Evolutionary conservation across 1,140 invertebrate genomes (phyloP), one percentile per base, ranked within the genome.

Genomic region (Bombus affinis): DNA sequence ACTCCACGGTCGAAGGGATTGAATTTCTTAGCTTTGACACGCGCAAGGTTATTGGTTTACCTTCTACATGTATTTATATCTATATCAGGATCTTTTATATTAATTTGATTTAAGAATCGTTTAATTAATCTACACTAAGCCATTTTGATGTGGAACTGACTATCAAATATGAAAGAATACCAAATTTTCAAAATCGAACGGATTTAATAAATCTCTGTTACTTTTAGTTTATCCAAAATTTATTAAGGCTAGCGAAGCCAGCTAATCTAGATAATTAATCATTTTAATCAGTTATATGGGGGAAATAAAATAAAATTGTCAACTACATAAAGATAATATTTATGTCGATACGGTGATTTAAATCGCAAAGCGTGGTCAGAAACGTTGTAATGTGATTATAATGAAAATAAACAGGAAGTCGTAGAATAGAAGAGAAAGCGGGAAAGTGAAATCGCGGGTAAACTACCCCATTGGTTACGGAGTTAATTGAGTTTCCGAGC

Each of bases 401-500:
- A 62, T 9, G 18, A 22, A 15, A 75, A 15, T 22, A 53, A 53
- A 28, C n/a, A 35, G 12, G 8, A 75, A 57, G 10, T 28, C 22
- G 12, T 4, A 1, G 25, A 75, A 75, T 35, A 15, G 18, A 18
- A 39, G 6, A 39, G 25, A 22, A 76, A 28, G 39, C 8, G 1
- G 22, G n/a, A 79, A 59, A 62, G 28, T 77, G 37, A 77, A 62
- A 62, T 42, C 15, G 15, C 4, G 25, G 1, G 18, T 37, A 59
- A 76, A 28, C 35, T 59, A 44, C 8, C 2, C 22, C 22, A 59
- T 18, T 75, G 35, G 12, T 72, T 72, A n/a, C 57, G 28, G 15
- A n/a, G 75, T 77, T 76, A 62, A 77, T 62, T 76, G 15, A 76
- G 35, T 39, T 62, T 62, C 39, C 37, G 22, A 62, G 25, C 35